Evolutionary conservation across 2,797 vertebrate species (phyloP), one percentile per base, ranked within the genome.

Genomic region (Erpetoichthys calabaricus): DNA sequence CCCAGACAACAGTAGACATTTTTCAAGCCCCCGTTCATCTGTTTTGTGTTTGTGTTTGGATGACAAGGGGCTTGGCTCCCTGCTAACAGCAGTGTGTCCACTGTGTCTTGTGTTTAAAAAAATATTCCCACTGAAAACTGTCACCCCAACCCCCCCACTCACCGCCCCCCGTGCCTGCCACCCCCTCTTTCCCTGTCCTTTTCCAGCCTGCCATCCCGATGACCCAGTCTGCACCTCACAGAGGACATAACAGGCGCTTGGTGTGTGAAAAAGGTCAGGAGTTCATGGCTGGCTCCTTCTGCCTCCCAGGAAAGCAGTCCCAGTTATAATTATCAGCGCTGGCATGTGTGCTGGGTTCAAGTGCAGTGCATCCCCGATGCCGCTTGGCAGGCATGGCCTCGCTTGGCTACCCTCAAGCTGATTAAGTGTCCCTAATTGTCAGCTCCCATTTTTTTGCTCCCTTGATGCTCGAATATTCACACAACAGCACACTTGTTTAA

Each of bases 231-330:
- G 83, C 82, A 82, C 84, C 80, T 86, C 83, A 69, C 64, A 58
- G 71, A 81, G 74, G 76, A 80, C 78, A 83, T 77, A 85, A 81
- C 81, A 83, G 82, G 81, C 75, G 72, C 75, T 77, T 64, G 78
- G 80, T 85, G 84, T 86, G 84, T 83, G 82, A 84, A 85, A 78
- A 77, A 77, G 86, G 83, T 85, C 84, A 86, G 79, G 78, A 85
- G 86, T 85, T 86, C 86, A 85, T 73, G 70, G 67, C 62, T 62
- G 72, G 73, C 77, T 80, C 77, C 68, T 69, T 71, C 65, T 75
- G 67, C 76, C 74, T 72, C 74, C 71, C 72, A 68, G 69, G 76
- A 75, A 73, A 73, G 79, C 76, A 69, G 75, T 54, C 76, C 73
- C 74, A 76, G 77, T 82, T 82, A 80, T 83, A 83, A 83, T 85